Evolutionary conservation across 2,797 vertebrate genomes (phyloP).

Genomic region (Acrossocheilus wenchowensis): DNA sequence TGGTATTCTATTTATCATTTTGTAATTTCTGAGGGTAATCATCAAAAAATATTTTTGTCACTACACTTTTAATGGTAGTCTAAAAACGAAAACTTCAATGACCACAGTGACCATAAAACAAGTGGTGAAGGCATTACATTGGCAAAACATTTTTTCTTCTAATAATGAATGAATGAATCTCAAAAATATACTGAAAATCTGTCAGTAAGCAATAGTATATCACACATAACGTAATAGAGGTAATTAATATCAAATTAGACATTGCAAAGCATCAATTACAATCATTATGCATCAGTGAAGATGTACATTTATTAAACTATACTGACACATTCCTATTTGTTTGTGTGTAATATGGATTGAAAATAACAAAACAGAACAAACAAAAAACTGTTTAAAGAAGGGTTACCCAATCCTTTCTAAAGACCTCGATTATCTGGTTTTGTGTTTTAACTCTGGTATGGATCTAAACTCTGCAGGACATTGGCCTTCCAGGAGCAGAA

Average conservation of each 20-base stretch:
- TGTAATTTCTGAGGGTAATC: not conserved
- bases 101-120: slow-evolving; percentile 17
- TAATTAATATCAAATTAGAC: slow-evolving; percentile 18
- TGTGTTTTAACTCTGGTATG: not conserved
- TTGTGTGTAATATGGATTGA: not conserved
- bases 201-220: not conserved
- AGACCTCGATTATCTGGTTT: not conserved
- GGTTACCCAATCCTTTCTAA: not conserved
- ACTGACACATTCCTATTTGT: slow-evolving; percentile 43
- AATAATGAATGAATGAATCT: not conserved
- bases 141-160: not conserved
- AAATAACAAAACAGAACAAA: not conserved
- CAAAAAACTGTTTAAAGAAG: not conserved
- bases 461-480: not conserved
- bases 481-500: not conserved
- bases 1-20: not conserved
- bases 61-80: not conserved
- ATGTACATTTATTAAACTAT: slow-evolving; percentile 16
- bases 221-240: slow-evolving; percentile 5
- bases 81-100: not conserved
- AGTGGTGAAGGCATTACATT: not conserved
- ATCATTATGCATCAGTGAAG: slow-evolving; percentile 40
- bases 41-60: not conserved
- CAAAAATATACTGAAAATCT: slow-evolving; percentile 1
- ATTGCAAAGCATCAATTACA: slow-evolving; percentile 44